Base-by-base conservation (phyloP, 2,797 vertebrate genomes). In the Pelobates cultripes region DNA sequence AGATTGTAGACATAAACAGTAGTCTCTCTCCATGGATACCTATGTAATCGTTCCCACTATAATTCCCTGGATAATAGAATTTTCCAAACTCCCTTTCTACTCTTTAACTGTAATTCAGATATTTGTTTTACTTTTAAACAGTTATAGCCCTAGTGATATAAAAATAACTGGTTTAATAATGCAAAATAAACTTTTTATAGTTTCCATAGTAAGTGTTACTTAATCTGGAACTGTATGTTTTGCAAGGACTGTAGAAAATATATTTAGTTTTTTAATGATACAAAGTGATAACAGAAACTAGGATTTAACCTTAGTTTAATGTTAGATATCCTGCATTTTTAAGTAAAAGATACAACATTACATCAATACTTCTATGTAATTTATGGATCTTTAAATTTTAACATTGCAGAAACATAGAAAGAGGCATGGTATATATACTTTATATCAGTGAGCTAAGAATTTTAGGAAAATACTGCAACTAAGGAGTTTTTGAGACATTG, bases 1-100 rank as follows among this genome's bases (percentile, higher is more conserved):
- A 44, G 72, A 84, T 71, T 84, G 82, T 84, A 75, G 82, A 84
- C 82, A 84, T 77, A 73, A 84, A 84, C 82, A 84, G 78, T 74
- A 84, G 82, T 79, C 77, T 70, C 77, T 84, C 73, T 70, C 82
- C 73, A 84, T 79, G 82, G 82, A 75, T 79, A 84, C 82, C 82
- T 84, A 28, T 79, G 82, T 79, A 84, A 84, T 79, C 41, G 78
- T 84, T 79, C 77, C 82, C 82, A 79, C 44, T 75, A 70, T 77
- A 75, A 74, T 66, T 79, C 82, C 71, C 72, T 73, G 70, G 77
- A 77, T 83, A 83, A 75, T 63, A 70, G 4, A 7, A 84, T 84
- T 84, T 84, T 84, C 82, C 82, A 76, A 61, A 17, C 66, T 63
- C 73, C 15, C 70, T 9, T 75, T 71, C 82, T 79, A 40, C 28